phyloP scores from a whole-genome alignment of 2,888 invertebrate species.

The Amphimallon solstitiale region DNA sequence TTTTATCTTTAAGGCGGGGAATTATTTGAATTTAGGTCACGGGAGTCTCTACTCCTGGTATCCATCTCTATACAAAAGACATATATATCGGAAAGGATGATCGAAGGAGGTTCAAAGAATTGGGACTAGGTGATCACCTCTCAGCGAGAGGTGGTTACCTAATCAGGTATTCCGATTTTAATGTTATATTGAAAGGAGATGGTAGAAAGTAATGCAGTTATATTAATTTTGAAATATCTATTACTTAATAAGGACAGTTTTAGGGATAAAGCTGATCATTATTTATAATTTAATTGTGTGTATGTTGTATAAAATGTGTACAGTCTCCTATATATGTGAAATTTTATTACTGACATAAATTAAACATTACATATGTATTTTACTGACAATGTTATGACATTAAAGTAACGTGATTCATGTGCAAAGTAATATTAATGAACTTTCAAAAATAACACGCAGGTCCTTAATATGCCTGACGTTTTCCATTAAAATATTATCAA shows the following conservation, averaged over 20 bases:
- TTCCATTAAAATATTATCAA: no score
- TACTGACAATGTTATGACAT: no score
- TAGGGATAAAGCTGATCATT: conserved; percentile 91
- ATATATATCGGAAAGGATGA: conserved; percentile 96
- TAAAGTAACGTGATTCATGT: no score
- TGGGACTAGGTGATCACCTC: conserved; percentile 91
- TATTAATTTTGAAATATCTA: neutral
- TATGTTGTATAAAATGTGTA: no score
- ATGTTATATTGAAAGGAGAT: conserved; percentile 97
- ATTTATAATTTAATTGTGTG: no score
- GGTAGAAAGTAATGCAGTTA: conserved; percentile 83
- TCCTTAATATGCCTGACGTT: no score
- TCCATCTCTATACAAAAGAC: conserved; percentile 95
- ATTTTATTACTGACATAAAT: no score
- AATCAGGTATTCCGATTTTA: conserved; percentile 91
- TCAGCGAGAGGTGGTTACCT: conserved; percentile 96
- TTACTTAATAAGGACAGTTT: neutral
- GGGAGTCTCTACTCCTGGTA: conserved; percentile 98
- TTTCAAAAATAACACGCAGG: no score
- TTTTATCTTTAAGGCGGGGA: conserved; percentile 81
- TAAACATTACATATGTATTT: no score
- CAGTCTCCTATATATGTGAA: no score
- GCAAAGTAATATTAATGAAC: no score
- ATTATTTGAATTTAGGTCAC: conserved; percentile 94
- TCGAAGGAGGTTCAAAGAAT: conserved; percentile 89